Evolutionary conservation across 1,140 invertebrate species (phyloP).

Genomic region (Heliconius melpomene): DNA sequence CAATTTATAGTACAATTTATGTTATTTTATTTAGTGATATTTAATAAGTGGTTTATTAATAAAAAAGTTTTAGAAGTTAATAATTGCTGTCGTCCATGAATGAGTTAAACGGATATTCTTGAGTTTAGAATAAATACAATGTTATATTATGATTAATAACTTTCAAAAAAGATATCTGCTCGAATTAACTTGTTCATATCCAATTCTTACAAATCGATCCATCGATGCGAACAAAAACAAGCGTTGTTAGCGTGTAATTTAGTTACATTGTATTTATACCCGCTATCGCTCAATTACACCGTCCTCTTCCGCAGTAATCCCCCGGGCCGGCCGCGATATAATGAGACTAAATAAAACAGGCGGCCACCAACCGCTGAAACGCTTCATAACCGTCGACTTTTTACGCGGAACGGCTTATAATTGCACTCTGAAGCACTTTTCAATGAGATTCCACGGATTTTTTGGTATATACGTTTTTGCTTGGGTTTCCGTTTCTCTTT

Average conservation of each 20-base stretch:
- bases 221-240: constrained; percentile 1
- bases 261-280: constrained; percentile 14
- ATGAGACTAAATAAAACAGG: constrained; percentile 56
- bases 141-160: not conserved
- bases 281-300: constrained; percentile 25
- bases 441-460: constrained; percentile 23
- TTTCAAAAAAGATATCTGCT: not conserved
- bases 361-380: constrained; percentile 48
- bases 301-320: constrained; percentile 38
- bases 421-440: constrained; percentile 39
- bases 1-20: not conserved
- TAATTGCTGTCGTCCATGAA: not conserved
- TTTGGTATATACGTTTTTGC: constrained; percentile 26
- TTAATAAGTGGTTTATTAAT: not conserved
- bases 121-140: not conserved
- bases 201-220: not conserved
- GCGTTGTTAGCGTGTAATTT: constrained; percentile 4
- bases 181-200: not conserved
- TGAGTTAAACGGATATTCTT: not conserved
- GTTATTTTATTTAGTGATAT: too few species aligned
- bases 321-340: constrained; percentile 41
- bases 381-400: constrained; percentile 50
- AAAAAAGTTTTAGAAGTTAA: not conserved
- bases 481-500: constrained; percentile 8
- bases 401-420: constrained; percentile 47